These are phyloP conservation scores for Ictidomys tridecemlineatus DNA, from an alignment of 2,113 vertebrate genomes.

Conservation along the genomic window DNA sequence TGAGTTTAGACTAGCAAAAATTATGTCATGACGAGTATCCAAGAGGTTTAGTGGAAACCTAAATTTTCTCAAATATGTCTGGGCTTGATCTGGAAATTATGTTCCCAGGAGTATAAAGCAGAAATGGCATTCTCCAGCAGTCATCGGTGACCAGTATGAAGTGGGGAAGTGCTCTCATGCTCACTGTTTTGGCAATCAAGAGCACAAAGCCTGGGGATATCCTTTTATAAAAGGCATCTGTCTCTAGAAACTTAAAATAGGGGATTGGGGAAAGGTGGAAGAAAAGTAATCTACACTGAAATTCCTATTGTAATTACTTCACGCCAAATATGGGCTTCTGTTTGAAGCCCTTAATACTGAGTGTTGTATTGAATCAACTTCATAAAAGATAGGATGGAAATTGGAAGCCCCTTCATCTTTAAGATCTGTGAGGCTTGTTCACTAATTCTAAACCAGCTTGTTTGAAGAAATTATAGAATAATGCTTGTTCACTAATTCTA, in stretches of 20 bases:
- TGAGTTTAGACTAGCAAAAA: not conserved
- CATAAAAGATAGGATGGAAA: constrained; percentile 18
- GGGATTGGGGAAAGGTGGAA: not conserved
- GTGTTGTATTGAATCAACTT: constrained; percentile 39
- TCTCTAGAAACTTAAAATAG: not conserved
- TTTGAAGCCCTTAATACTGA: constrained; percentile 41
- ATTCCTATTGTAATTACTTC: constrained; percentile 48
- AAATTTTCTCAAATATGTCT: not conserved
- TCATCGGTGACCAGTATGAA: not conserved
- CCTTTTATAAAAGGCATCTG: not conserved
- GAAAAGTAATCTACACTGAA: not conserved
- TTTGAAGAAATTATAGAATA: not conserved
- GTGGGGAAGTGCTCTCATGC: not conserved
- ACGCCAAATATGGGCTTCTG: constrained; percentile 5
- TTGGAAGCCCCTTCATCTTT: constrained; percentile 32
- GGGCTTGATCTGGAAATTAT: not conserved
- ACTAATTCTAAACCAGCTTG: not conserved
- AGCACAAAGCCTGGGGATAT: rapidly evolving
- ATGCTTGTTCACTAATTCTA: constrained; percentile 6
- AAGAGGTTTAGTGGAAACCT: not conserved
- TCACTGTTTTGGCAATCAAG: not conserved
- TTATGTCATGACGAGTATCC: not conserved
- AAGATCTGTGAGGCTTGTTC: constrained; percentile 15
- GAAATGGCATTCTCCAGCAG: not conserved
- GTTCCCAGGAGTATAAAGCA: not conserved